A percentile compares a stretch with the other conserved stretches of the same genome.
phyloP scores from a whole-genome alignment of 2,888 invertebrate species.

The Aphidius colemani region DNA sequence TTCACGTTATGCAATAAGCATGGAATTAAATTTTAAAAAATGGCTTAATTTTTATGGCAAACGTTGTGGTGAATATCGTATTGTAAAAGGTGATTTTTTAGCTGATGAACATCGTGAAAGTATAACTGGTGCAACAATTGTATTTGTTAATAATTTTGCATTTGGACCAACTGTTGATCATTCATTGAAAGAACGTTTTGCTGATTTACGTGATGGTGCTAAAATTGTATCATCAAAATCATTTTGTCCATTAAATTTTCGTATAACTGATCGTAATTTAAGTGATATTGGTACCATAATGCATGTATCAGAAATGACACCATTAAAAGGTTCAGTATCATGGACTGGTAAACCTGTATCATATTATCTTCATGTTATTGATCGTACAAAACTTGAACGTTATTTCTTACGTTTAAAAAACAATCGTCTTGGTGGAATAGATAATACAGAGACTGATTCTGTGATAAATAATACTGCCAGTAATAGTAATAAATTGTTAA shows the following conservation, averaged over 20 bases:
- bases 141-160: constrained; percentile 99
- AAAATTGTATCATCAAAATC: constrained; percentile 98
- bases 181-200: constrained; percentile 93
- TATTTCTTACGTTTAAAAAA: constrained; percentile 95
- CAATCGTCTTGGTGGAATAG: constrained; percentile 53
- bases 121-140: constrained; percentile 91
- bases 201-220: constrained; percentile 93
- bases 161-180: constrained; percentile 98
- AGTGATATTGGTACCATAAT: constrained; percentile 99
- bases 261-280: constrained; percentile 96
- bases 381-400: constrained; percentile 94
- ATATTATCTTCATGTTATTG: constrained; percentile 97
- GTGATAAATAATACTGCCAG: constrained; percentile 60
- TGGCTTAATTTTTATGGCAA: constrained; percentile 99
- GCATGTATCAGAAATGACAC: constrained; percentile 96
- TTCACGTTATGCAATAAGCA: constrained; percentile 90
- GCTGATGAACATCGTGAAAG: constrained; percentile 90
- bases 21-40: constrained; percentile 88
- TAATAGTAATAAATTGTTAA: constrained; percentile 54
- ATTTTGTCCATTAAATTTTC: constrained; percentile 97
- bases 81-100: constrained; percentile 94
- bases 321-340: constrained; percentile 92
- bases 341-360: constrained; percentile 99
- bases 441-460: constrained; percentile 57
- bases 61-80: constrained; percentile 85